Evolutionary conservation across 2,888 invertebrate genomes (phyloP), one percentile per base, ranked within the genome.

Genomic region (Dicranocentrus wangi): DNA sequence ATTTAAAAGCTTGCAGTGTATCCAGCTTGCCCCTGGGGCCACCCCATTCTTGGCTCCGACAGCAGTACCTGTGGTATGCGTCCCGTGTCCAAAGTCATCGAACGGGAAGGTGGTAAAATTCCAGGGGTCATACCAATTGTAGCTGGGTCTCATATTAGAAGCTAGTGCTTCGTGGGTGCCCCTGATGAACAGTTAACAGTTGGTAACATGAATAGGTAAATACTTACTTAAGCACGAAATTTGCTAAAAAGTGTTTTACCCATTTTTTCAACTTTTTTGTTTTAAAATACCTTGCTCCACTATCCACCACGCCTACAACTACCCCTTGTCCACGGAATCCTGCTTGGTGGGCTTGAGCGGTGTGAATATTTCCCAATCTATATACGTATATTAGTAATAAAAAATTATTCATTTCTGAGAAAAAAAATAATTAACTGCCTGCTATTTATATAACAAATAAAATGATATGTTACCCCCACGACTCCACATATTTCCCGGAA

Each of bases 51-150:
- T 39, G 7, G 39, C 5, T 5, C 51, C 51, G n/a, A 51, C 51
- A 51, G n/a, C 5, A 13, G 51, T 51, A 3, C 51, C 51, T 5
- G 51, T 51, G n/a, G n/a, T n/a, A 17, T 51, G 51, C 5, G 51
- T 51, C 17, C 51, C 51, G 17, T 51, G 51, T 13, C 51, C 51
- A 10, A 13, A 3, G 10, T 3, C 3, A 51, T 51, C 51, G 13
- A n/a, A 39, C 39, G 39, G 39, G 39, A 13, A 13, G 7, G 51
- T 13, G 51, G 3, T 51, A 13, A 39, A 39, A 13, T 3, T 17
- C 3, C n/a, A 51, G 10, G n/a, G 51, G 51, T 51, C 51, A n/a
- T 13, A 51, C 51, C 51, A 51, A 17, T n/a, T n/a, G 51, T 51
- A 51, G 13, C 8, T 39, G 7, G 39, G 8, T 13, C 39, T 39